These are phyloP conservation scores for Enteromius fasciolatus DNA, from an alignment of 2,797 vertebrate genomes.

Conservation along the genomic window DNA sequence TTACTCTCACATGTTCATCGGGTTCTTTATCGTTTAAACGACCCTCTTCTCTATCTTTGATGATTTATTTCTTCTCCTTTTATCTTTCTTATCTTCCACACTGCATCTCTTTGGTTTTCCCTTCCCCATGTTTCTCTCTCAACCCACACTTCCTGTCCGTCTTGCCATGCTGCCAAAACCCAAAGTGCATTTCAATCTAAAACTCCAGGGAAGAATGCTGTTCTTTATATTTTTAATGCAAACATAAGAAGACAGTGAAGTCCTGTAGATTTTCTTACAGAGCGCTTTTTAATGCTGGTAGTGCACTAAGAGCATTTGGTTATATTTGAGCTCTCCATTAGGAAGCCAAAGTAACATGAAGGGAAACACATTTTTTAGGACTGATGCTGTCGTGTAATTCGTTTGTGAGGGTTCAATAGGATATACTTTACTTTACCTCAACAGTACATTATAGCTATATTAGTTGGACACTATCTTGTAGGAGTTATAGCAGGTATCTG, in stretches of 20 bases:
- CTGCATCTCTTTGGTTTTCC: neutral
- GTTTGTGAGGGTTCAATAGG: conserved; percentile 2
- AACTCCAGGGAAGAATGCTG: conserved; percentile 36
- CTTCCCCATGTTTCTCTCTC: conserved; percentile 18
- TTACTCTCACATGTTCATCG: neutral
- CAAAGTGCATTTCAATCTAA: conserved; percentile 75
- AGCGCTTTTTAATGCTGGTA: neutral
- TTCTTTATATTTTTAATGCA: conserved; percentile 27
- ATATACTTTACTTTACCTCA: conserved; percentile 31
- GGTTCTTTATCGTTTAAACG: neutral
- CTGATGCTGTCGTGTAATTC: neutral
- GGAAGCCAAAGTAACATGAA: neutral
- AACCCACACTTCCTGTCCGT: neutral
- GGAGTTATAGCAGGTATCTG: conserved; percentile 4
- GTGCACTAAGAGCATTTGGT: neutral
- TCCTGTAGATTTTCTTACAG: neutral
- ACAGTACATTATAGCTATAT: conserved; percentile 1
- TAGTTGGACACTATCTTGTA: neutral
- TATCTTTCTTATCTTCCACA: neutral
- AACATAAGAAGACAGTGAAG: neutral
- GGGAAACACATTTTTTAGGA: conserved; percentile 7
- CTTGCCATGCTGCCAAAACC: conserved; percentile 72
- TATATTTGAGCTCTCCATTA: neutral
- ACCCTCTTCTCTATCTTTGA: neutral
- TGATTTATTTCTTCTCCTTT: neutral